Base-by-base conservation (phyloP, 2,888 invertebrate genomes). In the Brachyptera risi region DNA sequence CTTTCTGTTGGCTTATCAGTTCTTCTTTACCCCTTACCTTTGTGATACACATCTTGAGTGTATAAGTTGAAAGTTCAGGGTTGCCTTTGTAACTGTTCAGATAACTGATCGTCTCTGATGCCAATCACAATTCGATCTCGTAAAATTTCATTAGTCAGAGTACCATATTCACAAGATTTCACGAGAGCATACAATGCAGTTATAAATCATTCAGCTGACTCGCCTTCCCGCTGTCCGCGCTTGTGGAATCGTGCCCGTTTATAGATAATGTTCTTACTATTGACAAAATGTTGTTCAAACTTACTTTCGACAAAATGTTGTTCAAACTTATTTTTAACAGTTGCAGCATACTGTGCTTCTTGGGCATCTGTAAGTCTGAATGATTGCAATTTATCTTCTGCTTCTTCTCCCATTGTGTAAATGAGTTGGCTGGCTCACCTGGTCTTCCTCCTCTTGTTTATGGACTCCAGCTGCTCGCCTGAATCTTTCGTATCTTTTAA, bases 81-180 rank as follows among this genome's bases (percentile, higher is more conserved):
- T n/a, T 67, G 67, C 31, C 67, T 17, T 23, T 69, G 65, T 27
- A 71, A 62, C 21, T 60, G 61, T 59, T 70, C 68, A 13, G 64
- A 65, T 1, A 66, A 64, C 62, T 59, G 65, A 2, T 27, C 23
- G 51, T 70, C 69, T 17, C 19, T 13, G 49, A 70, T 15, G 51
- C 69, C 70, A 11, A 67, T 66, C n/a, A 70, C 65, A 17, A 70
- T 63, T 58, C 64, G 58, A 58, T 70, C 70, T n/a, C n/a, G n/a
- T n/a, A n/a, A n/a, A n/a, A n/a, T n/a, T n/a, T n/a, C n/a, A n/a
- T n/a, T n/a, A n/a, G n/a, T n/a, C n/a, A 68, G 24, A 3, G 47
- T 58, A 19, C 60, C 65, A 50, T 65, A 69, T 38, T 67, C 63
- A 61, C 68, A 69, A 15, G 49, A 50, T 62, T 68, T 66, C 7